Base-by-base conservation (phyloP, 92 coral and sea anemone species). In the Epizoanthus ramosus region DNA sequence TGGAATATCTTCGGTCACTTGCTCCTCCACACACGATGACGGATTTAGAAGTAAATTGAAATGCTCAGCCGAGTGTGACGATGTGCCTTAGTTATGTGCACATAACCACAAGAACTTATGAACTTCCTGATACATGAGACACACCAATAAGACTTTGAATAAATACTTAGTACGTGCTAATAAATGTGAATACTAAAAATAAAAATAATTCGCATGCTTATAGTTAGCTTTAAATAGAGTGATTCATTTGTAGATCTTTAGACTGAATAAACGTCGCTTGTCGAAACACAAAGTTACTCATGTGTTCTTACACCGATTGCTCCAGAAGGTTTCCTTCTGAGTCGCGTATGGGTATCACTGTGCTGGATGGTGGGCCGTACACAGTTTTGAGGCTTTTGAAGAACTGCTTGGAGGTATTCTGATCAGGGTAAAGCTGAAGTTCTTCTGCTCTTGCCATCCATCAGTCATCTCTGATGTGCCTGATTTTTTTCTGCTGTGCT, bases 391-490 rank as follows among this genome's bases (percentile, higher is more conserved):
- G 53, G 75, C 57, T 9, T 18, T 67, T 15, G 56, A 68, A 87
- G 74, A 87, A 81, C 45, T 68, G 85, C 60, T 87, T 82, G 35
- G 79, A 18, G 65, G 65, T 43, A 23, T 81, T 65, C 31, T n/a
- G 52, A 71, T 86, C 89, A 19, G 89, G 82, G 21, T 35, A 80
- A 19, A 23, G 31, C 67, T 80, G 89, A 8, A 80, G 63, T 50
- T 80, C 81, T 16, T 80, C 74, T 1, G 86, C 89, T 21, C 72
- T 86, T 8, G 39, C 61, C 57, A 17, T 33, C 86, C 84, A 33
- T 86, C 89, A 80, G 4, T 8, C 22, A 28, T 80, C 85, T 41
- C 80, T 37, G 64, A 86, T 74, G 16, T 24, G 52, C 13, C 61
- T 56, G 31, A 80, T 50, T 57, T 70, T 56, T 33, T 33, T 18